Evolutionary conservation across 35 echinoderm and acorn worm genomes (phyloP).

Genomic region (Nesometra sesokonis): DNA sequence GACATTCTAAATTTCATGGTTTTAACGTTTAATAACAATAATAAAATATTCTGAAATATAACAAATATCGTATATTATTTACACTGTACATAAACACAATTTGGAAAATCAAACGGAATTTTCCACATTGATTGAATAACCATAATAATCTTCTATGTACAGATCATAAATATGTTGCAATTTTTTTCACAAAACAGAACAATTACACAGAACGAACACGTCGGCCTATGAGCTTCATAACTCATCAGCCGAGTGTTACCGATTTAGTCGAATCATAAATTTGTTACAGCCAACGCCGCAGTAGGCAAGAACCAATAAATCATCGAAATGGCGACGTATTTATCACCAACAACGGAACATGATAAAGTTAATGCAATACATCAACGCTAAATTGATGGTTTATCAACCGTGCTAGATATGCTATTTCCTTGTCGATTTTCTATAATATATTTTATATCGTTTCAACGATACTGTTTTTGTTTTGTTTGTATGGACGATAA

Average conservation of each 20-base stretch:
- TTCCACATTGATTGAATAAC: not conserved
- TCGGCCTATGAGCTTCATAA: not conserved
- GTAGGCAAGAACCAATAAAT: not conserved
- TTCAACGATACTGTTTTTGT: not conserved
- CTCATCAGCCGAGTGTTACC: not conserved
- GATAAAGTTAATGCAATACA: not conserved
- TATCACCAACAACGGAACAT: not conserved
- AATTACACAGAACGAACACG: not conserved
- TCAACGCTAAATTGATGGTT: not conserved
- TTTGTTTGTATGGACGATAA: not conserved
- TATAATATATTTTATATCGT: not conserved
- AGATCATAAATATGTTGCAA: not conserved
- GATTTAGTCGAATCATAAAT: not conserved
- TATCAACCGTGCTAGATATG: not conserved
- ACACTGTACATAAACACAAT: not conserved
- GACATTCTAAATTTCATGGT: not conserved
- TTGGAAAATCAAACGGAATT: not conserved
- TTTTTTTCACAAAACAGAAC: not conserved
- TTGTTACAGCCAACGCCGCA: not conserved
- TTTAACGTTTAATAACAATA: not conserved
- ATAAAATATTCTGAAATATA: constrained; percentile 1
- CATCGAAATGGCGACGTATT: not conserved
- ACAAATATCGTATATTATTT: not conserved
- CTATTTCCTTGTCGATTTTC: not conserved
- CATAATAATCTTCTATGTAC: not conserved